Evolutionary conservation across 2,888 invertebrate species (phyloP), one percentile per base, ranked within the genome.

Genomic region (Phlogophora meticulosa): DNA sequence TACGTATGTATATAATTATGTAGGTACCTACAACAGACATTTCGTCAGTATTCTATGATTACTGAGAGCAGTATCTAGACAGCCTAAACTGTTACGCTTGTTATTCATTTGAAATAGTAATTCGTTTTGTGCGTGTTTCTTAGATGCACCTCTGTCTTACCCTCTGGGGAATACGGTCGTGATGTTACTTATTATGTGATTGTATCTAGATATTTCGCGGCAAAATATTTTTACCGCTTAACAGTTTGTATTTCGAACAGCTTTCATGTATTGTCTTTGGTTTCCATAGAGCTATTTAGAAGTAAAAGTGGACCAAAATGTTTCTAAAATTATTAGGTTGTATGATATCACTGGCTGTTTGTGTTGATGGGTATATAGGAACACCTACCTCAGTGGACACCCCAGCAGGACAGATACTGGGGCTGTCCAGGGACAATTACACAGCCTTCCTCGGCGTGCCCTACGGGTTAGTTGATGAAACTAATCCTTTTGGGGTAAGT

Each of bases 401-500:
- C 7, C 11, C 20, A 0, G 49, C 45, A 2, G 65, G 65, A 1
- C 24, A 43, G 10, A 45, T 65, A 17, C 43, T 5, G 10, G 65
- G 65, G 4, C 4, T 45, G 5, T 1, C 1, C 1, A 9, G 11
- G 11, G 43, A 22, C 0, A 9, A 52, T 1, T 45, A 9, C 15
- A 7, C 20, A 1, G 34, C 17, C 17, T 65, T 66, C 20, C 24
- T 36, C 4, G 65, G 49, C 7, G 66, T 65, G 22, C 67, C 65
- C 7, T 65, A 65, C 28, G 65, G 51, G n/a, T 0, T 46, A 32
- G 66, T 65, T 4, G 13, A 66, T 15, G 51, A 65, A 38, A 43
- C 9, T 9, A 51, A 65, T 45, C 65, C 65, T 4, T 65, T 65
- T 15, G 67, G 49, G 36, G 65, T 65, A 51, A 65, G 64, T 63